Evolutionary conservation across 2,797 vertebrate genomes (phyloP).

Genomic region (Chaunax sp.): DNA sequence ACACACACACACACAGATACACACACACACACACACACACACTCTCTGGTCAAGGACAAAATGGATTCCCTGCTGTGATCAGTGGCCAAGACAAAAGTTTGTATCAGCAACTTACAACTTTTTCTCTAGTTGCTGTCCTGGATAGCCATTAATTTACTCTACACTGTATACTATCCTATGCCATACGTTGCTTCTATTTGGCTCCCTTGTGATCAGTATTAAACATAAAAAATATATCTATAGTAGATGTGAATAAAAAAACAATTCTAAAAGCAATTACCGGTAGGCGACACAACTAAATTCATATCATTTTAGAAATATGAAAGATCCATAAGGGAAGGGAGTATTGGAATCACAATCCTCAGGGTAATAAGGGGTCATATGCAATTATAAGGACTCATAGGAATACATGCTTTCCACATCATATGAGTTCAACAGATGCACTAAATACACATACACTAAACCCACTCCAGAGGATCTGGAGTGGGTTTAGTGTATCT

Average conservation of each 20-base stretch:
- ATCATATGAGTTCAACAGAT: background rate
- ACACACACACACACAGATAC: conserved; percentile 7
- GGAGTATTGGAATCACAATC: too few species aligned
- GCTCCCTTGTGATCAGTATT: background rate
- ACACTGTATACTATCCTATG: background rate
- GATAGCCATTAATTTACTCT: background rate
- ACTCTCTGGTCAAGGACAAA: conserved; percentile 1
- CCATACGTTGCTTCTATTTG: background rate
- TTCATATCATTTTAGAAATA: too few species aligned
- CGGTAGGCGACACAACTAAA: background rate
- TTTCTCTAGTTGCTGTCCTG: background rate
- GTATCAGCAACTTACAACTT: conserved; percentile 24
- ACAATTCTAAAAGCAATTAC: background rate
- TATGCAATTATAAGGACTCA: background rate
- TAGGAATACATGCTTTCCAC: background rate
- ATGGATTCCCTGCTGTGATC: conserved; percentile 2
- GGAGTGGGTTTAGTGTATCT: background rate
- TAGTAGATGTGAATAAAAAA: background rate
- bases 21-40: conserved; percentile 11
- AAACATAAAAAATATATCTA: background rate
- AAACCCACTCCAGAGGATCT: too few species aligned
- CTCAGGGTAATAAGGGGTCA: background rate
- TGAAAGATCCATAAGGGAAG: background rate
- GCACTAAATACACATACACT: too few species aligned
- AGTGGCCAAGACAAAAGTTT: conserved; percentile 9